These are phyloP conservation scores for Octodonta nipae DNA, from an alignment of 2,888 invertebrate species.

Conservation along the genomic window DNA sequence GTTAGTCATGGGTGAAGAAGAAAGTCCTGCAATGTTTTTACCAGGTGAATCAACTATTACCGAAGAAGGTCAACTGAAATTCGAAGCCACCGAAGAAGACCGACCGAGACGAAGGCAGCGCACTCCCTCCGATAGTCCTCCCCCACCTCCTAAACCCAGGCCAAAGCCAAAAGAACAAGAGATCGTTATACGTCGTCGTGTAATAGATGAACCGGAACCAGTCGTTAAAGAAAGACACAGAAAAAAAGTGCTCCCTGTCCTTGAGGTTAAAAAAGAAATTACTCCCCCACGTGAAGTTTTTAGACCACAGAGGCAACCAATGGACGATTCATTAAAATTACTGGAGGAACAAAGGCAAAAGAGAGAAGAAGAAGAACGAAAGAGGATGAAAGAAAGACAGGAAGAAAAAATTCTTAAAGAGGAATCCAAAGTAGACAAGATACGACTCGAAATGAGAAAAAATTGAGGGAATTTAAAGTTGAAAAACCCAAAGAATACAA, in stretches of 20 bases:
- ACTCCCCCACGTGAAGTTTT: slow-evolving; percentile 21
- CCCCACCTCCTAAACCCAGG: slow-evolving; percentile 22
- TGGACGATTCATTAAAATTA: slow-evolving; percentile 26
- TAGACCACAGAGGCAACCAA: slow-evolving; percentile 19
- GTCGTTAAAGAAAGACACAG: slow-evolving; percentile 26
- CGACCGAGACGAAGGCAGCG: slow-evolving; percentile 18
- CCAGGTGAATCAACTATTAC: slow-evolving; percentile 32
- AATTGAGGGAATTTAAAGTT: slow-evolving; percentile 27
- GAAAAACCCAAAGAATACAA: slow-evolving; percentile 28
- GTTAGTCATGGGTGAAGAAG: slow-evolving; percentile 50
- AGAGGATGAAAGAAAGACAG: slow-evolving; percentile 27
- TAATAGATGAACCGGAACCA: slow-evolving; percentile 25
- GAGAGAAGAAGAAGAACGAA: slow-evolving; percentile 30
- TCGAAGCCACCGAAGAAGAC: slow-evolving; percentile 29
- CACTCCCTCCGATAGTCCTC: slow-evolving; percentile 16
- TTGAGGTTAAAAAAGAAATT: slow-evolving; percentile 14
- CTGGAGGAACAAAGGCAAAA: slow-evolving; percentile 23
- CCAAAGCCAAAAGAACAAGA: slow-evolving; percentile 21
- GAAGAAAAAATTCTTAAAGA: slow-evolving; percentile 29
- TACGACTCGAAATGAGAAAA: slow-evolving; percentile 30
- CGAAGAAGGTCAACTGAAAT: slow-evolving; percentile 29
- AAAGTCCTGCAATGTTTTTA: slow-evolving; percentile 29
- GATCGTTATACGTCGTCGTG: slow-evolving; percentile 27
- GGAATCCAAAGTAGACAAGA: slow-evolving; percentile 28
- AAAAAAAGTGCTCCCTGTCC: slow-evolving; percentile 21